These are phyloP conservation scores for Mythimna pallens DNA, from an alignment of 2,888 invertebrate species.

Conservation along the genomic window DNA sequence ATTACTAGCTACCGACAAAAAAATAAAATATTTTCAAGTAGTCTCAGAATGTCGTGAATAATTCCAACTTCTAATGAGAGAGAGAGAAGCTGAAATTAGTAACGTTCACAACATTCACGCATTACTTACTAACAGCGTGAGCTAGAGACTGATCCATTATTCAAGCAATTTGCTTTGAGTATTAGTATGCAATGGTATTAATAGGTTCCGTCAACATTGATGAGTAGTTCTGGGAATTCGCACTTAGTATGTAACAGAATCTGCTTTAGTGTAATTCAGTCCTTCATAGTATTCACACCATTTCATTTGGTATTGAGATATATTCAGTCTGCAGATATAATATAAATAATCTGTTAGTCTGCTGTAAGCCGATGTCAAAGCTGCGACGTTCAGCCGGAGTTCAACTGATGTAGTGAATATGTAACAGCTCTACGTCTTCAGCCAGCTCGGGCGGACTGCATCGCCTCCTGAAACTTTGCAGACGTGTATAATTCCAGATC, in stretches of 20 bases:
- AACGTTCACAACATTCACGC: neutral
- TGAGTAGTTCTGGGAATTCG: slow-evolving; percentile 2
- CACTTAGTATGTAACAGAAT: slow-evolving; percentile 7
- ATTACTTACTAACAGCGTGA: neutral
- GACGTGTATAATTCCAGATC: slow-evolving; percentile 29
- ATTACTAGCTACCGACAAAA: no score
- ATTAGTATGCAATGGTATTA: slow-evolving; percentile 18
- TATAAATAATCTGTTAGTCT: slow-evolving; percentile 23
- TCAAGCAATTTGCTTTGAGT: slow-evolving; percentile 42
- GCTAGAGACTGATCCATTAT: slow-evolving; percentile 35
- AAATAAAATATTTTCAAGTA: neutral
- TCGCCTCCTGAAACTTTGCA: slow-evolving; percentile 25
- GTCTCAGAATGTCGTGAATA: neutral
- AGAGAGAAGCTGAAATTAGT: neutral
- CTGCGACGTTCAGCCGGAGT: slow-evolving; percentile 2
- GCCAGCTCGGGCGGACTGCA: slow-evolving; percentile 11
- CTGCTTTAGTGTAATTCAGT: slow-evolving; percentile 12
- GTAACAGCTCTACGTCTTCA: slow-evolving; percentile 22
- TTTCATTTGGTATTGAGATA: neutral
- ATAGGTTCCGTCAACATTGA: slow-evolving; percentile 41
- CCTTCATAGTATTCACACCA: neutral
- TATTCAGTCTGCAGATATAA: slow-evolving; percentile 5
- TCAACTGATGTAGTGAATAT: slow-evolving; percentile 29
- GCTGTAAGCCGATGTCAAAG: slow-evolving; percentile 12
- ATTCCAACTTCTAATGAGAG: neutral